phyloP scores from a whole-genome alignment of 2,797 vertebrate genomes.

The Clarias pachynema region DNA sequence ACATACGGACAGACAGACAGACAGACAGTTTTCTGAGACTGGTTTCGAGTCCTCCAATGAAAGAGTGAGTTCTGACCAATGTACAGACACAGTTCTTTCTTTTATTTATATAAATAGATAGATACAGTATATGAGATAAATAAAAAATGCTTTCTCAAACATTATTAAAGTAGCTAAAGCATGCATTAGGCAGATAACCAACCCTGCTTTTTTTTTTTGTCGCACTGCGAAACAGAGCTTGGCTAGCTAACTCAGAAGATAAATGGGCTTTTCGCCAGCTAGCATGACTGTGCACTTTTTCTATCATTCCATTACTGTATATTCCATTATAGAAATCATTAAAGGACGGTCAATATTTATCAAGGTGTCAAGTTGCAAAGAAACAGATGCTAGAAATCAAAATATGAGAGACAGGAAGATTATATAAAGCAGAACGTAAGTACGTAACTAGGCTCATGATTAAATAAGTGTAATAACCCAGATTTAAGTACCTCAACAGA shows the following conservation, averaged over 20 bases:
- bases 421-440: neutral
- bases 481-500: neutral
- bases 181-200: neutral
- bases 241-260: neutral
- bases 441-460: neutral
- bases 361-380: neutral
- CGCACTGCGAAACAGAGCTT: neutral
- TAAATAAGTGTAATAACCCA: neutral
- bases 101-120: too few species aligned
- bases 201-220: neutral
- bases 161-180: neutral
- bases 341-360: neutral
- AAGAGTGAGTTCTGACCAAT: too few species aligned
- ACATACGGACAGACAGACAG: too few species aligned
- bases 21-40: too few species aligned
- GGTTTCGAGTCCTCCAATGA: too few species aligned
- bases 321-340: neutral
- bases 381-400: neutral
- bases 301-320: neutral
- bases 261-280: neutral
- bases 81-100: too few species aligned
- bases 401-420: neutral
- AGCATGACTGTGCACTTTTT: slow-evolving; percentile 5
- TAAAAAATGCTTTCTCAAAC: neutral
- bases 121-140: neutral